Evolutionary conservation across 2,113 vertebrate species (phyloP).

Genomic region (Mastomys coucha): DNA sequence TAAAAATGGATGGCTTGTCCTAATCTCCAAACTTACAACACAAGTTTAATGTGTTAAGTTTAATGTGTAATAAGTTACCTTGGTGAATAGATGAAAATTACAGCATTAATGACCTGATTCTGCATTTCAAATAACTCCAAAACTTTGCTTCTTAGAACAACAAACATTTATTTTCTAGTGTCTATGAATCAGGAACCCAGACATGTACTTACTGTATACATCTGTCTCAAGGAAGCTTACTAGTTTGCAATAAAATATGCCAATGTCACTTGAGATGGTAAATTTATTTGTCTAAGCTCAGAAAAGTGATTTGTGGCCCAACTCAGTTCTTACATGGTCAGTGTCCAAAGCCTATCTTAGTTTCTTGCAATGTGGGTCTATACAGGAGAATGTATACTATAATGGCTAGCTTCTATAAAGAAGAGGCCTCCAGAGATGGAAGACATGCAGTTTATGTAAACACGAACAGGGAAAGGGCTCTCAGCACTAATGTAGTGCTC

Average conservation of each 20-base stretch:
- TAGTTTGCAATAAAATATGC: background rate
- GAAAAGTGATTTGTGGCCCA: rapidly evolving
- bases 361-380: background rate
- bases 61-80: too few relatives aligned
- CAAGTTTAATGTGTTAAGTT: too few relatives aligned
- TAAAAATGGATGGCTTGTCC: background rate
- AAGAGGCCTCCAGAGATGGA: background rate
- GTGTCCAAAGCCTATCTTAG: too few relatives aligned
- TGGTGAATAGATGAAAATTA: background rate
- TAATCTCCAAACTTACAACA: background rate
- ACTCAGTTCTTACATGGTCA: rapidly evolving
- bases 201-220: background rate
- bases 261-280: background rate
- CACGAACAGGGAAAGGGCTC: rapidly evolving
- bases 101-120: background rate
- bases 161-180: background rate
- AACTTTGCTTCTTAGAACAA: background rate
- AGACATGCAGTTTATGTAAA: background rate
- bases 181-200: background rate
- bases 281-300: background rate
- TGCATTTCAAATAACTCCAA: background rate
- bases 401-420: background rate
- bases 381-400: rapidly evolving
- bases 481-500: background rate
- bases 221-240: background rate